Base-by-base conservation (phyloP, 92 coral and sea anemone genomes). In the Porites lobata region DNA sequence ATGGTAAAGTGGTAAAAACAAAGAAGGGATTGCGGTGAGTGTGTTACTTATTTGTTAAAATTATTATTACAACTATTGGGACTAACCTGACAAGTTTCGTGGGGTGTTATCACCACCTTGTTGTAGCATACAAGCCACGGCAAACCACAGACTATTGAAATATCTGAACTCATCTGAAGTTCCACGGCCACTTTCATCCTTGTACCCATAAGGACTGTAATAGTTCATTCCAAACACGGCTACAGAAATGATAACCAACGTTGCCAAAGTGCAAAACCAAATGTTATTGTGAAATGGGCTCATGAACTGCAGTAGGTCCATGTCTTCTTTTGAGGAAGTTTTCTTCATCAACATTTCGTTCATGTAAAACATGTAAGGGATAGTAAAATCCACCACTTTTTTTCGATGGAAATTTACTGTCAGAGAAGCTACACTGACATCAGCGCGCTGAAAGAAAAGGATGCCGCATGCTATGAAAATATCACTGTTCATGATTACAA, bases 61-160 rank as follows among this genome's bases (percentile, higher is more conserved):
- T 38, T 15, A 22, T 7, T 13, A 15, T 69, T 5, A 47, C 0
- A 50, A n/a, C 26, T 6, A 72, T 1, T 13, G 19, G 77, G 61
- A 10, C 61, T 56, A 56, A 93, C 96, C 92, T 69, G 96, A 90
- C 14, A 69, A 7, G 22, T 80, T 65, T 21, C 82, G 88, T 5
- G 96, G 96, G 9, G 84, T 61, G 68, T 89, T 85, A 9, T 95
- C 98, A 0, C 89, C 88, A 5, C 98, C 98, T 54, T 95, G 98
- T 61, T 91, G 96, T 56, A 95, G 78, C 96, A 90, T 86, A 32
- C 90, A 90, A 15, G 89, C 93, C 67, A 90, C 13, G 1, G 93
- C 15, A 65, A 93, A 93, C 96, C 96, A 93, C 38, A 90, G 54
- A 54, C 93, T 90, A 79, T 93, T 93, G 73, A 90, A 54, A 78